Base-by-base conservation (phyloP, 2,888 invertebrate species). In the Ctenicera cuprea region DNA sequence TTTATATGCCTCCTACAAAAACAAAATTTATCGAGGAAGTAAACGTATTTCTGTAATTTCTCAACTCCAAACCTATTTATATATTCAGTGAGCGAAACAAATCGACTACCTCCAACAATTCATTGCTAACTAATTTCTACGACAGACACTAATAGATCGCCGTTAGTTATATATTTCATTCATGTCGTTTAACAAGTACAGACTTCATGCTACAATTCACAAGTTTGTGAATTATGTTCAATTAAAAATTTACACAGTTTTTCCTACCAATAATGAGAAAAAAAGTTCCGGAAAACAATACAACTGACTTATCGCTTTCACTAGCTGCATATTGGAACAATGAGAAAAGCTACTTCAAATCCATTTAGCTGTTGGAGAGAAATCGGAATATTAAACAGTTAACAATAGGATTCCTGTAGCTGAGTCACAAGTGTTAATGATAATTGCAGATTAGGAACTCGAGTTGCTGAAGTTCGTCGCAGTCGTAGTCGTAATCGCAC, bases 401-500 rank as follows among this genome's bases (percentile, higher is more conserved):
- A 57, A 26, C 57, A 61, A 41, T 41, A 11, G 26, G 30, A 41
- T 62, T 22, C 18, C 43, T 30, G 26, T 43, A 61, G 50, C 41
- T 52, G 52, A 66, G 22, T 66, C 65, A 11, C 52, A 38, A 66
- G 16, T 38, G 33, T 54, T 52, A 66, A 66, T 54, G 38, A 9
- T 64, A 50, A 64, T 64, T 64, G 33, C 48, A 45, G 50, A 64
- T 64, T 64, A 64, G 22, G 26, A 64, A 20, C 37, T 30, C n/a
- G 37, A 64, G 30, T 50, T 63, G 52, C 50, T 64, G 50, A 50
- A 12, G n/a, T 48, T 41, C 22, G n/a, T 50, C 54, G 30, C 20
- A 54, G 26, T 54, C 30, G 18, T 30, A 30, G 5, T 14, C 45
- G 12, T 8, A 14, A 14, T n/a, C 33, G 22, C 48, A 64, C 9